phyloP scores from a whole-genome alignment of 2,888 invertebrate genomes.

The Punctoribates punctum region DNA sequence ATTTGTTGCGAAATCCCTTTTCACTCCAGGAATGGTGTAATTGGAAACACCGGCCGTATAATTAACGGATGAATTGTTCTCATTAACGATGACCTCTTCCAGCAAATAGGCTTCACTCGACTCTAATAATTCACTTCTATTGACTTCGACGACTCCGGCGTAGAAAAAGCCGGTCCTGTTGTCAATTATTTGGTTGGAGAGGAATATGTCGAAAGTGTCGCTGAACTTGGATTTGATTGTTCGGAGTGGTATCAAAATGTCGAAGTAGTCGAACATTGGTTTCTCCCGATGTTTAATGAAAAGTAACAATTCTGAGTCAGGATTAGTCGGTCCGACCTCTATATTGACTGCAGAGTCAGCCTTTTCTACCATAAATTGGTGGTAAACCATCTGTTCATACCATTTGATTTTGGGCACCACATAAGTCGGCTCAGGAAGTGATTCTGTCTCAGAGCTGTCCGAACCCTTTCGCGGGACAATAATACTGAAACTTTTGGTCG shows the following conservation, averaged over 20 bases:
- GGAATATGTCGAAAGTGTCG: slow-evolving; percentile 48
- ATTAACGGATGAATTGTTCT: slow-evolving; percentile 48
- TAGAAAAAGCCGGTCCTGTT: slow-evolving; percentile 52
- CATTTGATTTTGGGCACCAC: slow-evolving; percentile 48
- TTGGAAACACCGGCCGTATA: slow-evolving; percentile 49
- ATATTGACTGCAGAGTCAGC: slow-evolving; percentile 50
- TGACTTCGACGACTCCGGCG: slow-evolving; percentile 51
- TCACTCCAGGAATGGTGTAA: slow-evolving; percentile 49
- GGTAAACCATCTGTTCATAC: slow-evolving; percentile 50
- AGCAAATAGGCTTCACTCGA: slow-evolving; percentile 39
- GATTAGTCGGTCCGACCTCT: slow-evolving; percentile 48
- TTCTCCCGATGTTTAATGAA: slow-evolving; percentile 48
- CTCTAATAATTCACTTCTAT: slow-evolving; percentile 39
- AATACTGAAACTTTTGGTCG: slow-evolving; percentile 48
- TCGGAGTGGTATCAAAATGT: slow-evolving; percentile 47
- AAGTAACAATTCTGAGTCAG: slow-evolving; percentile 47
- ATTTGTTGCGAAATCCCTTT: slow-evolving; percentile 51
- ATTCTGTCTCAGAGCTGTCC: slow-evolving; percentile 35
- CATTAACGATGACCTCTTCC: slow-evolving; percentile 38
- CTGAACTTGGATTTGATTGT: slow-evolving; percentile 37
- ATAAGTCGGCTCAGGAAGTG: slow-evolving; percentile 47
- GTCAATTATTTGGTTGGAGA: slow-evolving; percentile 48
- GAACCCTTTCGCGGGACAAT: slow-evolving; percentile 48
- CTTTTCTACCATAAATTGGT: slow-evolving; percentile 50
- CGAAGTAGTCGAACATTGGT: slow-evolving; percentile 47